Evolutionary conservation across 2,888 invertebrate species (phyloP), one percentile per base, ranked within the genome.

Genomic region (Drepana falcataria): DNA sequence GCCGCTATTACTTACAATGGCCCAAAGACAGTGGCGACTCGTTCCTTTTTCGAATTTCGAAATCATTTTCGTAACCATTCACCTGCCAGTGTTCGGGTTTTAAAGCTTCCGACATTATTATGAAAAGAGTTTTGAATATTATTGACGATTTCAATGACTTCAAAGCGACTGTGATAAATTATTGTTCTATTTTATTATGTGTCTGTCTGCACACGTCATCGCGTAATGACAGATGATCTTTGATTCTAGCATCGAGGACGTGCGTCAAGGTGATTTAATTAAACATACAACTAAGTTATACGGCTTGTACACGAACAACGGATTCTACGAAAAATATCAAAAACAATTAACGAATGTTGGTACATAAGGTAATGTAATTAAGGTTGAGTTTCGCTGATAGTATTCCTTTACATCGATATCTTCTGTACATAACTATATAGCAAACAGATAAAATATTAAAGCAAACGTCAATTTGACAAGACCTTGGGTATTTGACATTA

Each of bases 341-440:
- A 44, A 44, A 6, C 9, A 44, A 44, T 44, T 41, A 44, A 44
- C 9, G 44, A 44, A 44, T 3, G 9, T 44, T 44, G 9, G 44
- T 3, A 9, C 44, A 44, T 44, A 9, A 9, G 3, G 9, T 9
- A 9, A 44, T 33, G 2, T 41, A 4, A 2, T 53, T 75, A 74
- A 61, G 59, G 71, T 69, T 58, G 35, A 68, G 61, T 69, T 61
- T 71, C 21, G 56, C 48, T 53, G 53, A 44, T 52, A 57, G 51
- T 53, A 62, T 60, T 60, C 80, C 80, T 82, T 83, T 81, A 78
- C 81, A 78, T 78, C 76, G 79, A 81, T 83, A 75, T 74, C 75
- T 69, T 71, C 57, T 55, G 44, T 59, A 71, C 67, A 65, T 63
- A 71, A 64, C 21, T 21, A 21, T 21, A 21, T 52, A 58, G 62